Evolutionary conservation across 1,140 invertebrate species (phyloP).

Genomic region (Euura lappo): DNA sequence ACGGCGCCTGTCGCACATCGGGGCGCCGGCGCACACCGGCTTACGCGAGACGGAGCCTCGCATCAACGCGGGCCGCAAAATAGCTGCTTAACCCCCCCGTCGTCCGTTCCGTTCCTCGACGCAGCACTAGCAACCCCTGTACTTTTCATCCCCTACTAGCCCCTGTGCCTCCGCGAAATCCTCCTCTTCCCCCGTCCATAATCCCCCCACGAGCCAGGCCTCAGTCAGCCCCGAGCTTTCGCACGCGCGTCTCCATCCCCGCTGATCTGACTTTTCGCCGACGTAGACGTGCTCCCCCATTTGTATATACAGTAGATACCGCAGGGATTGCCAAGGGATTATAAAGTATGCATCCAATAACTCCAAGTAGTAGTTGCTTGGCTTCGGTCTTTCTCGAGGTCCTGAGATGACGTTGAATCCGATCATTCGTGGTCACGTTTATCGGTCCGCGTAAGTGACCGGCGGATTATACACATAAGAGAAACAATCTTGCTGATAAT

Average conservation of each 20-base stretch:
- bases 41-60: neutral
- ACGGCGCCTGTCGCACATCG: neutral
- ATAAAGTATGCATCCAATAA: too few relatives aligned
- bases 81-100: neutral
- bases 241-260: constrained; percentile 12
- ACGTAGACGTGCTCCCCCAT: too few relatives aligned
- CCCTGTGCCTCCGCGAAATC: neutral
- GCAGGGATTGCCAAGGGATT: too few relatives aligned
- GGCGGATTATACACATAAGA: too few relatives aligned
- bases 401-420: too few relatives aligned
- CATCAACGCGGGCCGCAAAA: neutral
- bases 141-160: neutral
- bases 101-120: neutral
- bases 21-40: neutral
- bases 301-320: too few relatives aligned
- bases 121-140: neutral
- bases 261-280: too few relatives aligned
- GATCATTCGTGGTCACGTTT: too few relatives aligned
- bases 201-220: constrained; percentile 32
- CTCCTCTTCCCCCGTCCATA: constrained; percentile 18
- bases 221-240: constrained; percentile 50
- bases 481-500: too few relatives aligned
- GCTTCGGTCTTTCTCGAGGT: too few relatives aligned
- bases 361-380: too few relatives aligned
- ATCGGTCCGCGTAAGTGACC: too few relatives aligned